Conservation (phyloP, 2,888 invertebrate genomes). For the Andrena bucephala region DNA sequence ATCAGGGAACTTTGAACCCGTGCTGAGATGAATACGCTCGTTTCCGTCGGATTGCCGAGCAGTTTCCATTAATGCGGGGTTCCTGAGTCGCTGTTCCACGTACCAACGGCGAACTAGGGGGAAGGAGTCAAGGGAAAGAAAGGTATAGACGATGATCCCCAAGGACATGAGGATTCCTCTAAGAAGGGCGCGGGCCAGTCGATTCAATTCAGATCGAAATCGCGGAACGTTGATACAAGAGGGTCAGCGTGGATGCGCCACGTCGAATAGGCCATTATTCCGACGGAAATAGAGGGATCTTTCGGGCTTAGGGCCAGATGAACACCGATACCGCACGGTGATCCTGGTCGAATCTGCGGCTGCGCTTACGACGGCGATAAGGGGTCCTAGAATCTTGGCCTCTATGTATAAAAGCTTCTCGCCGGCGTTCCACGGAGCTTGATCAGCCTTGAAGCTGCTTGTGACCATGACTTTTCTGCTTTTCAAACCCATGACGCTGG, state of each 20-base stretch:
- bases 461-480: too few relatives aligned
- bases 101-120: conserved; percentile 14
- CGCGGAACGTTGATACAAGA: conserved; percentile 56
- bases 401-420: conserved; percentile 23
- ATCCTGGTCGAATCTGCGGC: conserved; percentile 48
- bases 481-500: too few relatives aligned
- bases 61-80: conserved; percentile 65
- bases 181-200: conserved; percentile 25
- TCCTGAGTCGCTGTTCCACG: conserved; percentile 30
- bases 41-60: conserved; percentile 60
- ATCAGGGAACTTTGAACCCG: conserved; percentile 18
- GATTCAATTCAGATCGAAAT: conserved; percentile 70
- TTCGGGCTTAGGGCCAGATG: conserved; percentile 61
- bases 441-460: conserved; percentile 5
- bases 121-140: conserved; percentile 20
- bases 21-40: conserved; percentile 53
- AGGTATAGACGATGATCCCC: background rate
- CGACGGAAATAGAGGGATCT: conserved; percentile 62
- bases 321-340: conserved; percentile 56
- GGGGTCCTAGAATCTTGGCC: conserved; percentile 42
- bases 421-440: conserved; percentile 5
- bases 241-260: conserved; percentile 52
- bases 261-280: conserved; percentile 68
- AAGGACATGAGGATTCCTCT: background rate
- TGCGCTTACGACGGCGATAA: conserved; percentile 56